A percentile compares a stretch with the other conserved stretches of the same genome.
These are phyloP conservation scores for Psephotus haematonotus DNA, from an alignment of 2,113 vertebrate genomes.

Conservation along the genomic window DNA sequence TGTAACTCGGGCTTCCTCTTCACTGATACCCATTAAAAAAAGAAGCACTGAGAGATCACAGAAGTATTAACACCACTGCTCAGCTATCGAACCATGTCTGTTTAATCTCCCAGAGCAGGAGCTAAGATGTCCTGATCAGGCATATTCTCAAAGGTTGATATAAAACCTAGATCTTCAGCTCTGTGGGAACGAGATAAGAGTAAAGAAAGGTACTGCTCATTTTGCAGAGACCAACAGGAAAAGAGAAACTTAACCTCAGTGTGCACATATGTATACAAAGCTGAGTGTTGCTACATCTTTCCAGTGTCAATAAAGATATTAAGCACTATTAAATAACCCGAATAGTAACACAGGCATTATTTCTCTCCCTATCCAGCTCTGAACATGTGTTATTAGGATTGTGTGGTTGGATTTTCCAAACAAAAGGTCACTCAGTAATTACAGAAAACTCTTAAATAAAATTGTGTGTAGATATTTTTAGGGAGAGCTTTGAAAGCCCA, in stretches of 20 bases:
- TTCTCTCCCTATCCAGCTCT: background rate
- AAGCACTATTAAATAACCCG: background rate
- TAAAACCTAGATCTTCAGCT: background rate
- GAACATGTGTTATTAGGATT: background rate
- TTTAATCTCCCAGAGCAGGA: background rate
- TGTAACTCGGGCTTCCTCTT: background rate
- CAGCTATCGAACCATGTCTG: background rate
- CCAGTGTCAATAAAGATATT: background rate
- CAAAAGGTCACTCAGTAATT: background rate
- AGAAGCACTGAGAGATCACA: background rate
- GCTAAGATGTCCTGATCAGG: background rate
- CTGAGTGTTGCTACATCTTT: background rate
- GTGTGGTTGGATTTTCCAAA: background rate
- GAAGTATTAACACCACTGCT: background rate
- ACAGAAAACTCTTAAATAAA: background rate
- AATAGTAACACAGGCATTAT: background rate
- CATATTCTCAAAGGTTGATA: background rate
- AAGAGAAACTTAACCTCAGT: background rate
- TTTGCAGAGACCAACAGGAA: background rate
- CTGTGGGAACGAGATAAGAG: background rate
- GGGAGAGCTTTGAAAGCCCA: background rate
- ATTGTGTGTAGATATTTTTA: background rate
- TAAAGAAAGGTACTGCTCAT: background rate
- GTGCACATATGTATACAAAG: background rate
- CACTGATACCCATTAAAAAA: background rate